phyloP scores from a whole-genome alignment of 2,797 vertebrate species.

The Danionella dracula region DNA sequence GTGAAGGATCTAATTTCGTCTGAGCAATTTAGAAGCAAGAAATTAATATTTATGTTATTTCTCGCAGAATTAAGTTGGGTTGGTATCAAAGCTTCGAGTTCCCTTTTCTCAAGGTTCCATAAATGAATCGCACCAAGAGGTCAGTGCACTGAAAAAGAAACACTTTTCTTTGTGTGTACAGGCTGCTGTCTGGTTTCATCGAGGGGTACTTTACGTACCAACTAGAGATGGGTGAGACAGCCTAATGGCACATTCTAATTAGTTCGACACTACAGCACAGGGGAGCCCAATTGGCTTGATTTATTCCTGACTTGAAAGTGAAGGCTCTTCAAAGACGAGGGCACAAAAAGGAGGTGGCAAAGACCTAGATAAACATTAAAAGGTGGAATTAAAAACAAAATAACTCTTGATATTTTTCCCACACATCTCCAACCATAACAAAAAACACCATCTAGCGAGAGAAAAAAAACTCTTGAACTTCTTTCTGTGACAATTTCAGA shows the following conservation, averaged over 20 bases:
- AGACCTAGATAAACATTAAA: conserved; percentile 43
- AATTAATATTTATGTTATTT: conserved; percentile 55
- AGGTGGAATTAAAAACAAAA: conserved; percentile 40
- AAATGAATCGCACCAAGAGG: conserved; percentile 63
- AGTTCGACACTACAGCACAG: conserved; percentile 70
- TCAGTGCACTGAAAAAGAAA: conserved; percentile 46
- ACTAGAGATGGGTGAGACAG: conserved; percentile 75
- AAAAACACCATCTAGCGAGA: neutral
- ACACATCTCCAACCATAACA: neutral
- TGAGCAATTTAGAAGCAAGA: conserved; percentile 52
- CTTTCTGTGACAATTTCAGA: conserved; percentile 25
- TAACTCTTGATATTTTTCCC: conserved; percentile 27
- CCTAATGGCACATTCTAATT: conserved; percentile 73
- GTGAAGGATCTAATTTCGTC: conserved; percentile 69
- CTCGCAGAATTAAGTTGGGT: conserved; percentile 45
- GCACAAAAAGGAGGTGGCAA: conserved; percentile 33
- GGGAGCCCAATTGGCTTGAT: conserved; percentile 70
- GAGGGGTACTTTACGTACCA: conserved; percentile 57
- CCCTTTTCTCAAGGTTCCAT: conserved; percentile 55
- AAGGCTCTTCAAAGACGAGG: conserved; percentile 52
- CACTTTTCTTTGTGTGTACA: no score
- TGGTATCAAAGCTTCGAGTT: conserved; percentile 71
- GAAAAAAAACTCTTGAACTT: neutral
- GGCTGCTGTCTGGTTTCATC: no score
- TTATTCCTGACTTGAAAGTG: conserved; percentile 72